These are phyloP conservation scores for Galleria mellonella DNA, from an alignment of 1,140 invertebrate genomes.

Conservation along the genomic window DNA sequence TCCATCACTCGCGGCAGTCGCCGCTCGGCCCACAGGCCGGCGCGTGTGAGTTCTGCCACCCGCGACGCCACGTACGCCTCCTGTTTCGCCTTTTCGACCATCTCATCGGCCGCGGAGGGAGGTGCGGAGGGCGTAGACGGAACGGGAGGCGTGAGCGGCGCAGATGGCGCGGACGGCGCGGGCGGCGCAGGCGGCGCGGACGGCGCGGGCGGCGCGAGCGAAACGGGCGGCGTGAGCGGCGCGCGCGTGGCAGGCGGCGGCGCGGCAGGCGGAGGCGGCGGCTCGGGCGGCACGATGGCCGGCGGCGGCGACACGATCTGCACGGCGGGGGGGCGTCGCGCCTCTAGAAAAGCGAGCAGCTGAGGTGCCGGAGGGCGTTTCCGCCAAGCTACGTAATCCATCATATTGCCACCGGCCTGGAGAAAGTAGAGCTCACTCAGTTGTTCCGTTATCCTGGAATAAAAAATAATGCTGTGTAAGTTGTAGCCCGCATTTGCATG, in stretches of 20 bases:
- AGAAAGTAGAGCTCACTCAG: conserved; percentile 90
- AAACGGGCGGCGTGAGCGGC: conserved; percentile 73
- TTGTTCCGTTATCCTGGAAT: conserved; percentile 82
- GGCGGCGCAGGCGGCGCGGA: conserved; percentile 73
- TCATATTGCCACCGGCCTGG: conserved; percentile 88
- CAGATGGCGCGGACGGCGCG: conserved; percentile 70
- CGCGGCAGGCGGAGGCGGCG: conserved; percentile 71
- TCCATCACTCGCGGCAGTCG: conserved; percentile 95
- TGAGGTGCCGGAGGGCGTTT: conserved; percentile 84
- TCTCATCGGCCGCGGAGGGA: conserved; percentile 46
- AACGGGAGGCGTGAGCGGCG: conserved; percentile 71
- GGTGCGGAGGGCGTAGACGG: conserved; percentile 63
- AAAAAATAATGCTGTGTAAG: too few relatives aligned
- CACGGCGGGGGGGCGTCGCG: conserved; percentile 78
- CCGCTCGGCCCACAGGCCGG: conserved; percentile 95
- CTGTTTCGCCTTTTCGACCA: conserved; percentile 80
- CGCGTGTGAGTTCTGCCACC: conserved; percentile 89
- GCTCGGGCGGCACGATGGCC: conserved; percentile 75
- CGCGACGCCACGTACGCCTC: conserved; percentile 96
- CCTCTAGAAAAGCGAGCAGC: conserved; percentile 83
- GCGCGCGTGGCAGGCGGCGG: conserved; percentile 62
- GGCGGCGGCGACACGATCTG: conserved; percentile 77
- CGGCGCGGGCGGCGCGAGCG: conserved; percentile 57
- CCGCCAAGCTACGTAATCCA: conserved; percentile 89
- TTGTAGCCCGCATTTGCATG: too few relatives aligned